These are phyloP conservation scores for Cynopterus sphinx DNA, from an alignment of 2,797 vertebrate genomes.

Conservation along the genomic window DNA sequence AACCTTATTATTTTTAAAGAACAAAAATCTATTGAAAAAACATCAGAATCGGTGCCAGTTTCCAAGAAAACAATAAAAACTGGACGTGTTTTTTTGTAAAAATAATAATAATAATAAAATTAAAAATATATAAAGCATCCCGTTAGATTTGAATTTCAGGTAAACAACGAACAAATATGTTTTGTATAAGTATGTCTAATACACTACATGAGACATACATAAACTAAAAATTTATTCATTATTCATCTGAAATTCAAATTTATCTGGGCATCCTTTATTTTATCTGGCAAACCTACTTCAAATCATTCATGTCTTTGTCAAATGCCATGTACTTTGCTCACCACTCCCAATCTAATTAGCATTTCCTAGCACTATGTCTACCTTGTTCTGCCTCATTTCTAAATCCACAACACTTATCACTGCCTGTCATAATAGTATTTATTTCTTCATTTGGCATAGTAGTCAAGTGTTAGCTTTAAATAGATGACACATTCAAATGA, in stretches of 20 bases:
- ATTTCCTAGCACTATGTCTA: background rate
- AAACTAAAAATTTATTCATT: background rate
- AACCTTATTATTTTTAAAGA: background rate
- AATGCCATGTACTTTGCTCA: background rate
- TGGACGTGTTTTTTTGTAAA: background rate
- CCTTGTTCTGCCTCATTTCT: background rate
- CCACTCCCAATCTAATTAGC: background rate
- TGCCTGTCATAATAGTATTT: background rate
- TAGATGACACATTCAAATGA: background rate
- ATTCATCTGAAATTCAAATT: background rate
- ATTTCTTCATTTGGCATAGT: background rate
- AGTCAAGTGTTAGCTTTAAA: background rate
- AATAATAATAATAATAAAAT: background rate
- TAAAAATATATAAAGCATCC: background rate
- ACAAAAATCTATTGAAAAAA: conserved; percentile 39
- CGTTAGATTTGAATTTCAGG: background rate
- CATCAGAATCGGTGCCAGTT: conserved; percentile 6
- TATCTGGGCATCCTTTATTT: background rate
- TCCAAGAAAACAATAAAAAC: conserved; percentile 69
- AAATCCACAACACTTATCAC: background rate
- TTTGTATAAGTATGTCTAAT: background rate
- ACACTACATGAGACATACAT: background rate
- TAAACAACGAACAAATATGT: background rate
- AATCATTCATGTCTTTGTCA: background rate
- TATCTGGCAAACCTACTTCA: background rate